Base-by-base conservation (phyloP, 1,140 invertebrate species). In the Eurosta solidaginis region DNA sequence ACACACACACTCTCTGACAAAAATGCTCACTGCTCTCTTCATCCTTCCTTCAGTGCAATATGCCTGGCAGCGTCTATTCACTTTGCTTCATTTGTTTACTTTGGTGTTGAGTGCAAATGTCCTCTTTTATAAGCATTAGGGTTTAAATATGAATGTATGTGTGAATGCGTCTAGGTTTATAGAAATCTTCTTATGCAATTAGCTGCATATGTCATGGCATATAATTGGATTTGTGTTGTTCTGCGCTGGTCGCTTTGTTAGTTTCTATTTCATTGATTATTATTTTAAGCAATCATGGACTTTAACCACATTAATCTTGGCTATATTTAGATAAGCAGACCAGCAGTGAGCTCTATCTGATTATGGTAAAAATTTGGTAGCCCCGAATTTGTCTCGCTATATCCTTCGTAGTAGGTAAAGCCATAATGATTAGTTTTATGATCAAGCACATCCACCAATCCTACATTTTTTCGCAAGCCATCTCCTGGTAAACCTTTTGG, bases 191-290 rank as follows among this genome's bases (percentile, higher is more conserved):
- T 74, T 45, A 74, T 74, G 73, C 27, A 74, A 74, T 74, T 74
- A 74, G 27, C 73, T 47, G 73, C 73, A 4, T 45, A n/a, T 74
- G 73, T 47, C 45, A 74, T 47, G 73, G 73, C 59, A 74, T 44
- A 74, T 74, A 74, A 74, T 74, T 74, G 73, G 45, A 74, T 47
- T 42, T 27, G n/a, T n/a, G 40, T 33, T 74, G 73, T 47, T 74
- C 20, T 68, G 59, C 33, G 59, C 33, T 68, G 59, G 1, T 40
- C 59, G n/a, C 59, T 40, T 40, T 29, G 59, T 20, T 68, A n/a
- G 33, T 40, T 68, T 17, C 3, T 52, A 3, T 4, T 22, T 6
- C 20, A 25, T 22, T 22, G 4, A 40, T n/a, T n/a, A n/a, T n/a
- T n/a, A n/a, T n/a, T n/a, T n/a, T n/a, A n/a, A n/a, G n/a, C n/a